Percentiles rank a stretch among this genome's conserved stretches.
Conservation (phyloP, 2,113 vertebrate genomes). For the Lepus americanus region DNA sequence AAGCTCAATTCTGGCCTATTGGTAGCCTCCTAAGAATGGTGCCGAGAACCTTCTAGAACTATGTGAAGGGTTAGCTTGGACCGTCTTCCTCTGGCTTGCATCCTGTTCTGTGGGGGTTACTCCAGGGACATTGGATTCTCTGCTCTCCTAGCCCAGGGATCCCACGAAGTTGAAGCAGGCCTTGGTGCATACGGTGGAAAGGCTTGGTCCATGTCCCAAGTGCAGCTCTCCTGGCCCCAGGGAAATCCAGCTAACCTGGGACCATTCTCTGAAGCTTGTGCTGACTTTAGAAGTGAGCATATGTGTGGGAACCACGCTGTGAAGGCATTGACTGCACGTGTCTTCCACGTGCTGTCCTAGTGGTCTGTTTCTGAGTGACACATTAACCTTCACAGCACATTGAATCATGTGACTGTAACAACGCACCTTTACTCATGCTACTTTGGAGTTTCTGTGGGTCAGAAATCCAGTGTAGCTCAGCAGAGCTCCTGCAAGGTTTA, state of each 20-base stretch:
- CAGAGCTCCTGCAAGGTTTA: not conserved
- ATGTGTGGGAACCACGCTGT: not conserved
- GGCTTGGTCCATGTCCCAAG: no score
- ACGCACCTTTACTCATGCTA: not conserved
- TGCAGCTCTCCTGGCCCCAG: no score
- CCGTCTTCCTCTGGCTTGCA: not conserved
- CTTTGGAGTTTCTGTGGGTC: not conserved
- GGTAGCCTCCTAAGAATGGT: not conserved
- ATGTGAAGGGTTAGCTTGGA: not conserved
- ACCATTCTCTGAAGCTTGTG: rapidly evolving
- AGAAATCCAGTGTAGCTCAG: not conserved
- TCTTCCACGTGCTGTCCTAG: no score
- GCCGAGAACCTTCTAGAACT: not conserved
- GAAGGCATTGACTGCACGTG: rapidly evolving
- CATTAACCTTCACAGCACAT: not conserved
- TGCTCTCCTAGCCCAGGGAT: not conserved
- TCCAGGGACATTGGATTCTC: not conserved
- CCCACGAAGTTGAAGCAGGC: rapidly evolving
- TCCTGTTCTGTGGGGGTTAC: not conserved
- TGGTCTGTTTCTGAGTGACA: not conserved
- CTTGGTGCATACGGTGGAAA: not conserved
- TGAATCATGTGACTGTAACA: no score
- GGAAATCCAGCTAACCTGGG: rapidly evolving
- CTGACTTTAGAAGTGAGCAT: no score
- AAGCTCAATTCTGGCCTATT: not conserved